These are phyloP conservation scores for Capromys pilorides DNA, from an alignment of 2,797 vertebrate genomes.

Conservation along the genomic window DNA sequence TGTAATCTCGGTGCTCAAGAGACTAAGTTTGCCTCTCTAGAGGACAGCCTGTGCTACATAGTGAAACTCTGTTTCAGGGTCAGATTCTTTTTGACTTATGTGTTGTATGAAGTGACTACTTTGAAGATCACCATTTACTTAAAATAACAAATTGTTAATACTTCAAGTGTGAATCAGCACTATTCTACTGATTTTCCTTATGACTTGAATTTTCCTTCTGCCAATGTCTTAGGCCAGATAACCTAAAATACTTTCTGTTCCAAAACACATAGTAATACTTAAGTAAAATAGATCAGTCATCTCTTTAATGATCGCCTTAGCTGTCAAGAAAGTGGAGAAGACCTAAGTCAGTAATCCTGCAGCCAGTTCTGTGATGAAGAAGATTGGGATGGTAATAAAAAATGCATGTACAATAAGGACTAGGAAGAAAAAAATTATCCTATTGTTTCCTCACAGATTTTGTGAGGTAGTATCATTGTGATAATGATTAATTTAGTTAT, in stretches of 20 bases:
- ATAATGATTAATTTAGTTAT: constrained; percentile 10
- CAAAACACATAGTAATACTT: not conserved
- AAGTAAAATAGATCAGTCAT: not conserved
- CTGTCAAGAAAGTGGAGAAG: not conserved
- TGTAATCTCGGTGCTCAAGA: not conserved
- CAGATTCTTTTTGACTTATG: not conserved
- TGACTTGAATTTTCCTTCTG: constrained; percentile 22
- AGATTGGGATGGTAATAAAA: not conserved
- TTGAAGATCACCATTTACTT: not conserved
- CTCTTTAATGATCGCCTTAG: not conserved
- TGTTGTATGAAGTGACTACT: not conserved
- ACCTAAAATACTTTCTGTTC: not conserved
- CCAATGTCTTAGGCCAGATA: not conserved
- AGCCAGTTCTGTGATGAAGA: not conserved
- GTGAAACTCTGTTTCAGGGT: not conserved
- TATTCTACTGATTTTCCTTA: constrained; percentile 1
- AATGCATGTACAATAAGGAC: not conserved
- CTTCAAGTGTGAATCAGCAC: not conserved
- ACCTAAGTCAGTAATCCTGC: not conserved
- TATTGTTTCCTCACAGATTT: not conserved
- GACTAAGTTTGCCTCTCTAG: not conserved
- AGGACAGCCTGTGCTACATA: not conserved
- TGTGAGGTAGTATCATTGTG: not conserved
- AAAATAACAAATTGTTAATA: not conserved
- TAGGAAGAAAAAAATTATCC: not conserved